Evolutionary conservation across 2,113 vertebrate genomes (phyloP).

Genomic region (Andinoacara biseriatus): DNA sequence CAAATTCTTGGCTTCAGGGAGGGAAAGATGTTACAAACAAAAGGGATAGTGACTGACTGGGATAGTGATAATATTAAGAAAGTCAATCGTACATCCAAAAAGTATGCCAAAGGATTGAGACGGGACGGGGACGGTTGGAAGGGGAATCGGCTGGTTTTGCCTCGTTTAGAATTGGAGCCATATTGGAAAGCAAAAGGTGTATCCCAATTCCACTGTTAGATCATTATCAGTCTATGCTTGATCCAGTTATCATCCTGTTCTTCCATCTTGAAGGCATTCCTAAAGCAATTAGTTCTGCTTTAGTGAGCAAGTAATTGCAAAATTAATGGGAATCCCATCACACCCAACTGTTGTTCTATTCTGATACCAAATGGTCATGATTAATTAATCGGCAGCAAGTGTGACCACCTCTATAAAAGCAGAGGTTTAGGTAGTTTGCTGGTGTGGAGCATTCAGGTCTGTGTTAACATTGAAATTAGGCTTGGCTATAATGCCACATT

Average conservation of each 20-base stretch:
- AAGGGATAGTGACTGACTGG: neutral
- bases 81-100: neutral
- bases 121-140: neutral
- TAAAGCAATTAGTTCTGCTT: neutral
- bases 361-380: no score
- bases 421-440: no score
- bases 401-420: no score
- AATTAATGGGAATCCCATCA: neutral
- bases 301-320: neutral
- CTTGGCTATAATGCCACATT: no score
- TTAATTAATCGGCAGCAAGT: no score
- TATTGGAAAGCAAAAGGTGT: neutral
- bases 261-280: no score
- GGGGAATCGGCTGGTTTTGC: neutral
- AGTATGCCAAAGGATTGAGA: accelerated
- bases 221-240: neutral
- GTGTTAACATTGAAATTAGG: no score
- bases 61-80: neutral
- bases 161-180: neutral
- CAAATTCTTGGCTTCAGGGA: neutral
- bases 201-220: neutral
- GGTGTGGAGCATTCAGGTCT: no score
- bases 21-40: neutral
- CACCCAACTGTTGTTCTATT: no score
- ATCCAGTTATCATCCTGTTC: neutral